Evolutionary conservation across 2,888 invertebrate species (phyloP), one percentile per base, ranked within the genome.

Genomic region (Diabrotica balteata): DNA sequence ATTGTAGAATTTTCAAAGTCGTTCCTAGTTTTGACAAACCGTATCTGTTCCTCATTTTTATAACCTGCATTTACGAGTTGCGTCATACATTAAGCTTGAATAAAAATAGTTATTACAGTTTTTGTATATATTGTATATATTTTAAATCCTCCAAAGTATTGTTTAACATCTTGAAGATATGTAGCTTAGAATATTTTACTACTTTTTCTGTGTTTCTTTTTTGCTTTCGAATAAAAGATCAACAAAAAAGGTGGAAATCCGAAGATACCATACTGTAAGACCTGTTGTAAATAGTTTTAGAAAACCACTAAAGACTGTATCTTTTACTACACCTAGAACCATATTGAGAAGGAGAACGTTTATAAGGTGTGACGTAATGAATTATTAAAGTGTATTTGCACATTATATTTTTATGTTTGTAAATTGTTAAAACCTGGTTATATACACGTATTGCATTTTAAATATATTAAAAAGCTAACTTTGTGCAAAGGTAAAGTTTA

Each of bases 271-370:
- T 71, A 22, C 63, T 69, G 72, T 66, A 65, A 68, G 68, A 60
- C 68, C 71, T 52, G 59, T 68, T 54, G 63, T 67, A 44, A 64
- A 68, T 63, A 71, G 64, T 71, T 66, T 66, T 61, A 69, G 72
- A 63, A 75, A 74, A 69, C 61, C 70, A 52, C 51, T 66, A 55
- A 69, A 67, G 17, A 61, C 61, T 45, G 55, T 60, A 58, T 68
- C 71, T 52, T 76, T 76, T 53, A 71, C 70, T 49, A 75, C 71
- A 51, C 77, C 77, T 65, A 72, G 72, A 66, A 76, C 70, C 64
- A 72, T 73, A 51, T 61, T 76, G 11, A 57, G 45, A 66, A 75
- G 73, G 68, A 75, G 67, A 74, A 72, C 44, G 51, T 71, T 75
- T 51, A 59, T 68, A 74, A 78, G 78, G 77, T 57, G 55, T 57